phyloP scores from a whole-genome alignment of 2,888 invertebrate genomes.

The Dione juno region DNA sequence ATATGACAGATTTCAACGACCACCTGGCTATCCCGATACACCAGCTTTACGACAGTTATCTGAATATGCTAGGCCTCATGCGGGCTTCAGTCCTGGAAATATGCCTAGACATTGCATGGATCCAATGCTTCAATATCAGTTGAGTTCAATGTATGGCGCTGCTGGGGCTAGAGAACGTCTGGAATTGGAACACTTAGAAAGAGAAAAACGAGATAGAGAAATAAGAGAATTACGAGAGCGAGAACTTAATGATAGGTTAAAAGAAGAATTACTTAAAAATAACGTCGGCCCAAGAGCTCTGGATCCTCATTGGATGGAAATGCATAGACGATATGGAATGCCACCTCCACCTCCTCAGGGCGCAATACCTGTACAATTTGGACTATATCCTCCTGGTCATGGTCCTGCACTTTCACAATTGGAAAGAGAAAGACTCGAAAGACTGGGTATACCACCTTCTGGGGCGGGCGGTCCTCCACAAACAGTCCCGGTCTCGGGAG shows the following conservation, averaged over 20 bases:
- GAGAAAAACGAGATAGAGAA: slow-evolving; percentile 89
- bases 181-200: slow-evolving; percentile 86
- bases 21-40: slow-evolving; percentile 91
- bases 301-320: slow-evolving; percentile 94
- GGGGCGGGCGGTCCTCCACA: slow-evolving; percentile 76
- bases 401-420: slow-evolving; percentile 88
- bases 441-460: slow-evolving; percentile 89
- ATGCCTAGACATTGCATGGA: slow-evolving; percentile 89
- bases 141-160: slow-evolving; percentile 91
- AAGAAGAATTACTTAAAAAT: slow-evolving; percentile 93
- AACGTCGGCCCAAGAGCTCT: slow-evolving; percentile 86
- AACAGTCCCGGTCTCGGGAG: slow-evolving; percentile 80
- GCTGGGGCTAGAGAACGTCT: slow-evolving; percentile 85
- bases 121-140: slow-evolving; percentile 92
- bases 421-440: slow-evolving; percentile 93
- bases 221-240: slow-evolving; percentile 90
- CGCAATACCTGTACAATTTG: slow-evolving; percentile 88
- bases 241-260: slow-evolving; percentile 92
- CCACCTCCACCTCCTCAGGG: slow-evolving; percentile 86
- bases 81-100: slow-evolving; percentile 89
- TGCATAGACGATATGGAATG: slow-evolving; percentile 90
- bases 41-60: slow-evolving; percentile 95
- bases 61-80: slow-evolving; percentile 97
- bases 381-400: slow-evolving; percentile 89
- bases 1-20: slow-evolving; percentile 87